phyloP scores from a whole-genome alignment of 2,888 invertebrate genomes.

The Allolobophora icterica region DNA sequence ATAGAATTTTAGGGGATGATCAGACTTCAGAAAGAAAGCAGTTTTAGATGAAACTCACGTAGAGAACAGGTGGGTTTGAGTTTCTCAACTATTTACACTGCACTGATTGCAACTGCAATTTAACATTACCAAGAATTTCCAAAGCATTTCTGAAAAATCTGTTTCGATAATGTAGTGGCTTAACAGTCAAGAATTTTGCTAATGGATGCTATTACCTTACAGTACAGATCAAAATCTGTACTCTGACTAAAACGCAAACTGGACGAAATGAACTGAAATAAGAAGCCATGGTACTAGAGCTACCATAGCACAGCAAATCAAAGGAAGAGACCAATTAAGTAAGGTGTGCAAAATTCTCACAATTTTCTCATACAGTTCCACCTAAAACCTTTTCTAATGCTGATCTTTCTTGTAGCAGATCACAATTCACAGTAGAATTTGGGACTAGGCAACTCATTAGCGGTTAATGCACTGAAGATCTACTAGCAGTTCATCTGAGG shows the following conservation, averaged over 20 bases:
- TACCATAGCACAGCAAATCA: background rate
- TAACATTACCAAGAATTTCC: background rate
- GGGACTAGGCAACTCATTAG: background rate
- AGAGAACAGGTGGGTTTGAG: background rate
- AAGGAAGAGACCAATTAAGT: background rate
- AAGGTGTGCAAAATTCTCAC: background rate
- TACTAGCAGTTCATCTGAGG: background rate
- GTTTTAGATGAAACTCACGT: background rate
- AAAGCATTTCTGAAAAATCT: background rate
- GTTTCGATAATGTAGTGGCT: background rate
- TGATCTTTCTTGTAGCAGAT: too few relatives aligned
- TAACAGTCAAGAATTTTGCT: background rate
- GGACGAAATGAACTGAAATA: background rate
- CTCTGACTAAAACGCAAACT: background rate
- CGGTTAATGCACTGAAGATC: background rate
- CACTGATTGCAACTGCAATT: background rate
- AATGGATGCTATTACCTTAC: background rate
- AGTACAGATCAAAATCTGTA: background rate
- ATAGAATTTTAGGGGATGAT: background rate
- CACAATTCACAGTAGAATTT: background rate
- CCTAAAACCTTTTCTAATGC: background rate
- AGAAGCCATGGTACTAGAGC: background rate
- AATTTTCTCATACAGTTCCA: background rate
- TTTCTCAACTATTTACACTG: background rate
- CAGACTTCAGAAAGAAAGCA: background rate